Evolutionary conservation across 2,113 vertebrate species (phyloP).

Genomic region (Scytalopus superciliaris): DNA sequence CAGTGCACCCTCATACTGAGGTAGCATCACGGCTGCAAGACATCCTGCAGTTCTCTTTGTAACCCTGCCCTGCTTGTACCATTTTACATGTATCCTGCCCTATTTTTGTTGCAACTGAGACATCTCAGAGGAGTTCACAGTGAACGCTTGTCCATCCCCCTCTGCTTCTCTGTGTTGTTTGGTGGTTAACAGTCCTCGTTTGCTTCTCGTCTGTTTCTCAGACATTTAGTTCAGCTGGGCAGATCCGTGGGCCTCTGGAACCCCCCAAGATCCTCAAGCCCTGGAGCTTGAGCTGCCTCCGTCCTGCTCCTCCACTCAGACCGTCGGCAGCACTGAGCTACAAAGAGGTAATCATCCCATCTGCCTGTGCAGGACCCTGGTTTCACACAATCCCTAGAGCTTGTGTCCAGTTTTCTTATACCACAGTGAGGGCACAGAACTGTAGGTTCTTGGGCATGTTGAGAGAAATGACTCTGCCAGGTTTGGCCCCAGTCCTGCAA

Average conservation of each 20-base stretch:
- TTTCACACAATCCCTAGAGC: not conserved
- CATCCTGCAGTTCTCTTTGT: not conserved
- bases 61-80: not conserved
- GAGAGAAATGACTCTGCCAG: not conserved
- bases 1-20: not conserved
- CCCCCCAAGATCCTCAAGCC: slow-evolving; percentile 93
- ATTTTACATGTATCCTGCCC: not conserved
- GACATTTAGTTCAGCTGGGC: slow-evolving; percentile 76
- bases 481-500: not conserved
- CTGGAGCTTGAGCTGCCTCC: slow-evolving; percentile 96
- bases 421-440: not conserved
- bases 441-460: not conserved
- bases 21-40: not conserved
- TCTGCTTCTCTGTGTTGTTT: not conserved
- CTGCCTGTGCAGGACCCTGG: not conserved
- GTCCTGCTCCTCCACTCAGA: slow-evolving; percentile 93
- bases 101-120: not conserved
- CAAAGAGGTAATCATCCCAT: slow-evolving; percentile 88
- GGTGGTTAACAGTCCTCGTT: slow-evolving; percentile 22
- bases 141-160: not conserved
- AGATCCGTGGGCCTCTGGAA: slow-evolving; percentile 87
- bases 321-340: slow-evolving; percentile 94
- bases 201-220: slow-evolving; percentile 76
- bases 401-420: not conserved
- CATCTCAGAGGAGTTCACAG: not conserved